Evolutionary conservation across 2,113 vertebrate species (phyloP), one percentile per base, ranked within the genome.

Genomic region (Microtus pennsylvanicus): DNA sequence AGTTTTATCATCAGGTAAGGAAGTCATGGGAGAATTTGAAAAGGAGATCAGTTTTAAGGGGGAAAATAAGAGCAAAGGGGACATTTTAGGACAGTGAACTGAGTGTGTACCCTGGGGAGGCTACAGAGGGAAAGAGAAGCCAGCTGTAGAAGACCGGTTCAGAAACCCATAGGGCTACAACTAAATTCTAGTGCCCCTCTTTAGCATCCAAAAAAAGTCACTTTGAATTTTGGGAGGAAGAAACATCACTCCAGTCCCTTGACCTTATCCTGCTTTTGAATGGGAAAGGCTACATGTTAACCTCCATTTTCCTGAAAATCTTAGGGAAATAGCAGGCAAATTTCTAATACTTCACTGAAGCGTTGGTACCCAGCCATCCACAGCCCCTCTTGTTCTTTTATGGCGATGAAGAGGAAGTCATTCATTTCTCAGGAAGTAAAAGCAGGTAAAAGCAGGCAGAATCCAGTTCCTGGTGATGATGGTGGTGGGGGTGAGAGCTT

Each of bases 21-120:
- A 55, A 96, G 35, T 5, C 55, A n/a, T 22, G 74, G 22, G 94
- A 91, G 67, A 89, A 82, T 77, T 83, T 87, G 47, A 91, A 96
- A 94, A 72, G 80, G 70, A 92, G 55, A 72, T 70, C 11, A 52
- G 14, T 55, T 82, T 80, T 81, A 85, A 89, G 16, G 14, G 33
- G 6, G 6, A 0, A 21, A 16, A 35, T 21, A 42, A 78, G 52
- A 77, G 24, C 47, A 91, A 86, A 93, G 7, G 7, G 24, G 33
- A 45, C 69, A 38, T 55, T 89, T 42, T 92, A 80, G 47, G 30
- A 76, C 90, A 67, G 70, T 89, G 69, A 47, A 86, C 17, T 13
- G 42, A 70, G 87, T 12, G 7, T 38, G 22, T 86, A 47, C 67
- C 63, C 35, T 83, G 83, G 55, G 55, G 19, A 83, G 24, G 67